phyloP scores from a whole-genome alignment of 2,888 invertebrate genomes.

The Sarcophaga subvicina region DNA sequence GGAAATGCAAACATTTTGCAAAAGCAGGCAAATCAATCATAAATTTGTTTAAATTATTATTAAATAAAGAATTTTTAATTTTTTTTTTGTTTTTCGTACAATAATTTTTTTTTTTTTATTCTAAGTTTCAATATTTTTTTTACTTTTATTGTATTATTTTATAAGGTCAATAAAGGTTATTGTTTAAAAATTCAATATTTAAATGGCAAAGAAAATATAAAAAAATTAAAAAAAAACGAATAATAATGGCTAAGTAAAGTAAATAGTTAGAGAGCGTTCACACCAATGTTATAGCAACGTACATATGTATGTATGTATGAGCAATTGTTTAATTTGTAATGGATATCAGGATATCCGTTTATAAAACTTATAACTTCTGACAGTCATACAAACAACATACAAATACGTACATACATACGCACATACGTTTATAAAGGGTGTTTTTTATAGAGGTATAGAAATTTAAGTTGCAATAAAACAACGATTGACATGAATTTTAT shows the following conservation, averaged over 20 bases:
- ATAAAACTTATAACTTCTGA: slow-evolving; percentile 9
- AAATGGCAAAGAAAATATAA: not conserved
- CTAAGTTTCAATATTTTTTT: not conserved
- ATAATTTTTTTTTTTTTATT: too few species aligned
- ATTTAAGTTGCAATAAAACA: too few species aligned
- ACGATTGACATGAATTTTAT: too few species aligned
- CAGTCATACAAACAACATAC: not conserved
- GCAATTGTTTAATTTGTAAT: not conserved
- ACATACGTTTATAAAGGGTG: too few species aligned
- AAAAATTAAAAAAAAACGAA: not conserved
- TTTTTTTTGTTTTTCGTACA: too few species aligned
- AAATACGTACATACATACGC: not conserved
- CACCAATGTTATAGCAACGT: too few species aligned
- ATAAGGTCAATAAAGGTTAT: slow-evolving; percentile 66
- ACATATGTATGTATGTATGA: not conserved
- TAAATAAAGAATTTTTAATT: slow-evolving; percentile 35
- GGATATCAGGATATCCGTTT: slow-evolving; percentile 59
- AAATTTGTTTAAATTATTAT: slow-evolving; percentile 46
- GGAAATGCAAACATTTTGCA: slow-evolving; percentile 61
- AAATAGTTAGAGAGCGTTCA: not conserved
- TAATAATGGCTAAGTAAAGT: not conserved
- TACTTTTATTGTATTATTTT: slow-evolving; percentile 28
- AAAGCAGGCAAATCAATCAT: slow-evolving; percentile 56
- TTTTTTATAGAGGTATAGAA: too few species aligned
- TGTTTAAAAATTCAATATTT: slow-evolving; percentile 43